Base-by-base conservation (phyloP, 2,888 invertebrate species). In the Eucera pruinosa region DNA sequence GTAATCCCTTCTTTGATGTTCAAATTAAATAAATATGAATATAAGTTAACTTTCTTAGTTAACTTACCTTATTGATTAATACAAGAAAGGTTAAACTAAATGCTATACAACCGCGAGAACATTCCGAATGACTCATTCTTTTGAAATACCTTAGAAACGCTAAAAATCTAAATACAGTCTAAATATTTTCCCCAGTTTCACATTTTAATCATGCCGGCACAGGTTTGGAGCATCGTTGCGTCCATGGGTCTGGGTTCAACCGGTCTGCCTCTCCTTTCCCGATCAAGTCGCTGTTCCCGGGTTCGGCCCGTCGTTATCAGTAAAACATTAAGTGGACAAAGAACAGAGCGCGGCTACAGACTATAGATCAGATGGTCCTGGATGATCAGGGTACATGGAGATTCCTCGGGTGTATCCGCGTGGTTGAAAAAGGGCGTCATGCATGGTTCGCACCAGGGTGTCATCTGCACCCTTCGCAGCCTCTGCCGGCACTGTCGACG, bases 371-470 rank as follows among this genome's bases (percentile, higher is more conserved):
- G 58, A 66, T 71, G 45, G 45, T 41, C 23, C 25, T 27, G 58
- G 60, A 47, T 7, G 74, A 77, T 77, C 64, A 36, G 60, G 62
- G 67, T 52, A 45, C 64, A 67, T 60, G 76, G 27, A 58, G 55
- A 75, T 78, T 69, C 62, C 65, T 69, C 69, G 62, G 60, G 65
- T 62, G 57, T 74, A 72, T 78, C 81, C 57, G 58, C 64, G 54
- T 55, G 74, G 65, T 60, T 76, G 82, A 76, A 83, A 86, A 84
- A 87, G 90, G 90, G 89, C 85, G 90, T 90, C 88, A 89, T 87
- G 90, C 88, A 88, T 88, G 86, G 86, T 78, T 87, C 85, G 86
- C 82, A 54, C 78, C 82, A 79, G 82, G 81, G 84, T 87, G 86
- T 88, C 88, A 87, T 89, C 87, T 85, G 85, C 87, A 83, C 81